A percentile compares a stretch with the other conserved stretches of the same genome.
phyloP scores from a whole-genome alignment of 2,888 invertebrate species.

The Dynastes grantii region DNA sequence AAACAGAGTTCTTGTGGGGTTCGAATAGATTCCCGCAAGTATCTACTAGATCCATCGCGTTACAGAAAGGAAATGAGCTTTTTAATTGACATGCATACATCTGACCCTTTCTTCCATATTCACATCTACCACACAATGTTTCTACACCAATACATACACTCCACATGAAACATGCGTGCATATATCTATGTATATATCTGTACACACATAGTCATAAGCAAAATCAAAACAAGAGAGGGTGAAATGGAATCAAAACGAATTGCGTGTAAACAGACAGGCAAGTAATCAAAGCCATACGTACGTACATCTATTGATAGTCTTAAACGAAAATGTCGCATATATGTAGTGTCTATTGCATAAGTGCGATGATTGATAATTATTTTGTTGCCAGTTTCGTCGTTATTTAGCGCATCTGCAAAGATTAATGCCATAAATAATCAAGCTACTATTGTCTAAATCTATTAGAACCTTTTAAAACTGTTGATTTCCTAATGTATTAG shows the following conservation, averaged over 20 bases:
- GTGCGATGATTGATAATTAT: too few relatives aligned
- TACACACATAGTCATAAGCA: constrained; percentile 9
- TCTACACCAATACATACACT: not conserved
- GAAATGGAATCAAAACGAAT: constrained; percentile 60
- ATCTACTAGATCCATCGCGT: not conserved
- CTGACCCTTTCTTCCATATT: constrained; percentile 25
- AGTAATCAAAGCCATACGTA: not conserved
- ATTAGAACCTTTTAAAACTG: too few relatives aligned
- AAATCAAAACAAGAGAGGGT: constrained; percentile 51
- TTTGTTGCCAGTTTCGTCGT: too few relatives aligned
- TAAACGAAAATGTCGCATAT: too few relatives aligned
- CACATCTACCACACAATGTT: constrained; percentile 13
- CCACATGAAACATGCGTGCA: not conserved
- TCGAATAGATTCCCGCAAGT: too few relatives aligned
- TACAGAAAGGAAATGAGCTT: constrained; percentile 51
- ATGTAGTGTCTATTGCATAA: too few relatives aligned
- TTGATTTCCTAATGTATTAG: too few relatives aligned
- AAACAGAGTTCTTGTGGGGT: too few relatives aligned
- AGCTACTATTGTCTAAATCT: too few relatives aligned
- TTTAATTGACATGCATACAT: constrained; percentile 51
- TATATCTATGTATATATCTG: not conserved
- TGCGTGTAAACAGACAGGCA: constrained; percentile 64
- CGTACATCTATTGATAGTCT: too few relatives aligned
- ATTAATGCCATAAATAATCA: too few relatives aligned
- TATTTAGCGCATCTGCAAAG: too few relatives aligned